These are phyloP conservation scores for Neodiprion lecontei DNA, from an alignment of 1,140 invertebrate species.

Conservation along the genomic window DNA sequence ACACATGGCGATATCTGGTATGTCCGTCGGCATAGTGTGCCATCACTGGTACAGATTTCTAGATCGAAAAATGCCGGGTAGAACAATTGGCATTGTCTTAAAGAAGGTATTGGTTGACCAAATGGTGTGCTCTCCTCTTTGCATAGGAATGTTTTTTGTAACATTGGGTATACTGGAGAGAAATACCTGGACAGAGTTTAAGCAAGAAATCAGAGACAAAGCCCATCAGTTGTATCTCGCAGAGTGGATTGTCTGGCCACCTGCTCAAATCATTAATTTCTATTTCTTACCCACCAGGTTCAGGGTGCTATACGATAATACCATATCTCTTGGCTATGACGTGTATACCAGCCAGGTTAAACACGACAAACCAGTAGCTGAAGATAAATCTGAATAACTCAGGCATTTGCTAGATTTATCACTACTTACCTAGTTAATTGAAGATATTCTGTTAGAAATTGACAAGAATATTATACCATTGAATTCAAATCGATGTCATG, in stretches of 20 bases:
- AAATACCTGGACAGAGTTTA: slow-evolving; percentile 68
- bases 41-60: slow-evolving; percentile 85
- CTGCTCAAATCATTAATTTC: slow-evolving; percentile 87
- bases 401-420: too few species aligned
- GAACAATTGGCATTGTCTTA: slow-evolving; percentile 71
- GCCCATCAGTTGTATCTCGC: slow-evolving; percentile 80
- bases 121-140: slow-evolving; percentile 84
- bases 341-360: slow-evolving; percentile 93
- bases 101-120: slow-evolving; percentile 92
- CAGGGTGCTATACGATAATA: slow-evolving; percentile 90
- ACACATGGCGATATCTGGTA: slow-evolving; percentile 82
- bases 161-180: slow-evolving; percentile 78
- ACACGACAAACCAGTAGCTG: slow-evolving; percentile 57
- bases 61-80: slow-evolving; percentile 74
- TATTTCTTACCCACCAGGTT: slow-evolving; percentile 84
- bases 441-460: too few species aligned
- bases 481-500: too few species aligned
- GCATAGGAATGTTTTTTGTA: slow-evolving; percentile 82
- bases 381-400: slow-evolving; percentile 1
- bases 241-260: slow-evolving; percentile 84
- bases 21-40: slow-evolving; percentile 80
- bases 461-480: too few species aligned
- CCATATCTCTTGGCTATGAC: slow-evolving; percentile 89
- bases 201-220: slow-evolving; percentile 78
- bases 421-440: too few species aligned